phyloP scores from a whole-genome alignment of 2,888 invertebrate species.

The Drosophila nr. medialis region DNA sequence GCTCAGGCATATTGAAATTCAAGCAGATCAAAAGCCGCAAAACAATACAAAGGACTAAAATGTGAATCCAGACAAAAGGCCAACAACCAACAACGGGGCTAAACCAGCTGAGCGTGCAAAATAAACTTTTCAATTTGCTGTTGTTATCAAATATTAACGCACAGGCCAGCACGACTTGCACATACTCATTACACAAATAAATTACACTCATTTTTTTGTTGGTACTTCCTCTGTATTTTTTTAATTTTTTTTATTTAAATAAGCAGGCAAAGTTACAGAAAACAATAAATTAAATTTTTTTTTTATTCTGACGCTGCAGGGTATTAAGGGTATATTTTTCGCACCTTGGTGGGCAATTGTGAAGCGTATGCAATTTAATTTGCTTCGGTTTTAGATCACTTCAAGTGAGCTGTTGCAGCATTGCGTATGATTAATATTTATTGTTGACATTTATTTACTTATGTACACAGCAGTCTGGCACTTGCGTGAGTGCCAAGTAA shows the following conservation, averaged over 20 bases:
- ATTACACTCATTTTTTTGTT: not conserved
- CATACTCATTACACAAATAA: not conserved
- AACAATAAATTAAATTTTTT: not conserved
- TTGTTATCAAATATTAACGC: slow-evolving; percentile 14
- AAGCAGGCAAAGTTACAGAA: not conserved
- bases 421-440: slow-evolving; percentile 25
- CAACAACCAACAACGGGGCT: not conserved
- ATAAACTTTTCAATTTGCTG: slow-evolving; percentile 36
- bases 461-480: not conserved
- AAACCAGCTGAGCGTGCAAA: not conserved
- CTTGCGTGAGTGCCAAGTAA: slow-evolving; percentile 34
- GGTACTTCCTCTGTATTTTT: not conserved
- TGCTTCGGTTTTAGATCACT: not conserved
- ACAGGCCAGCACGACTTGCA: not conserved
- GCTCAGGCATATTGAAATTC: slow-evolving; percentile 55
- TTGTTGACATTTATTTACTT: slow-evolving; percentile 20
- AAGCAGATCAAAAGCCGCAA: slow-evolving; percentile 33
- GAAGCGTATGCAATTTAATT: not conserved
- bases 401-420: not conserved
- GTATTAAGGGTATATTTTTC: not conserved
- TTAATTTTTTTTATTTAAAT: not conserved
- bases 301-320: not conserved
- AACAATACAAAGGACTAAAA: slow-evolving; percentile 13
- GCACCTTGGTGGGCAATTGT: not conserved
- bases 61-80: slow-evolving; percentile 20